Evolutionary conservation across 2,113 vertebrate genomes (phyloP), one percentile per base, ranked within the genome.

Genomic region (Hemicordylus capensis): DNA sequence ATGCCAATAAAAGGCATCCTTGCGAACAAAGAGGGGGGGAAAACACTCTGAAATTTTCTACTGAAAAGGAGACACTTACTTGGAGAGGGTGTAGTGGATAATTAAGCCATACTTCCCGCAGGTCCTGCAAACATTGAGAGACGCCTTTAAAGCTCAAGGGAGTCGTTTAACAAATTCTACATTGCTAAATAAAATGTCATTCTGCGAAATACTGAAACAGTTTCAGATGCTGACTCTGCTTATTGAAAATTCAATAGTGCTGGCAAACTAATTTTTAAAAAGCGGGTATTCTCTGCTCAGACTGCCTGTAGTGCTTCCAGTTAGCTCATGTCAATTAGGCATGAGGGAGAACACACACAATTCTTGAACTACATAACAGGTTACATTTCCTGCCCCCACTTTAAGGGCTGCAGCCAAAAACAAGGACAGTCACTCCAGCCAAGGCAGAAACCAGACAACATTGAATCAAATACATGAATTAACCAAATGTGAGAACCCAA

Each of bases 61-160:
- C 31, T 6, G 89, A 88, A 93, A 89, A 70, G 85, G 90, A 91
- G 80, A 95, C 20, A 96, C 98, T 96, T 94, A 99, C 99, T 97
- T 99, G 99, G 89, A 99, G 97, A 92, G 98, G 99, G 96, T 99
- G 99, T 70, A 98, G 95, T 48, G 99, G 99, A 95, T 97, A 99
- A 98, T 99, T 97, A 95, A 99, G 98, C 99, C 99, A 99, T 93
- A 99, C 98, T 92, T 99, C 98, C 80, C 97, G 97, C 81, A 99
- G 96, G 93, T 98, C 97, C 99, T 99, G 96, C 87, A 96, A 96
- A 96, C 85, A 93, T 75, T 86, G 89, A 95, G 88, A 92, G 93
- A 94, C 90, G 93, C 85, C 92, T 95, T 97, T 94, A 97, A 93
- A 93, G 93, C 95, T 95, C 88, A 88, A 92, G 94, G 93, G 94